A percentile compares a stretch with the other conserved stretches of the same genome.
Evolutionary conservation across 2,797 vertebrate species (phyloP).

Genomic region (Columba guinea): DNA sequence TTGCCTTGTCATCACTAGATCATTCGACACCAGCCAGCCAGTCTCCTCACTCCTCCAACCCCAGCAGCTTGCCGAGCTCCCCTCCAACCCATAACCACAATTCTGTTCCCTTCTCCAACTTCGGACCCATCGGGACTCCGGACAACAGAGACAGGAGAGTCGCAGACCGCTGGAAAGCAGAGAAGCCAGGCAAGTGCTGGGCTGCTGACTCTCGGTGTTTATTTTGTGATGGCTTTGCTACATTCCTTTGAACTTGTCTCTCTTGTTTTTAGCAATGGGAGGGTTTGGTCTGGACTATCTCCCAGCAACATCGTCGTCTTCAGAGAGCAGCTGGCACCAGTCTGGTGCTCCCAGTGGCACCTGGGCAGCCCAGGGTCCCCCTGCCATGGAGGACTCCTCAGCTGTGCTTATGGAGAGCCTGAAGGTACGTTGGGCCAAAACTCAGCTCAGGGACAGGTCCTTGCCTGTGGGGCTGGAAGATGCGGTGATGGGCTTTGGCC

Average conservation of each 20-base stretch:
- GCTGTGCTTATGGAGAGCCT: slow-evolving; percentile 94
- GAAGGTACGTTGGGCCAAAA: slow-evolving; percentile 81
- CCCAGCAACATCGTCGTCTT: slow-evolving; percentile 81
- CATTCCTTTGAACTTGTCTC: background rate
- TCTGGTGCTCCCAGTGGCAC: slow-evolving; percentile 81
- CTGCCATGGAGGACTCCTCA: slow-evolving; percentile 92
- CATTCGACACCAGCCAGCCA: slow-evolving; percentile 99
- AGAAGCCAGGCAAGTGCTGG: slow-evolving; percentile 85
- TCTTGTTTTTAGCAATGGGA: slow-evolving; percentile 79
- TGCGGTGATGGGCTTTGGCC: background rate
- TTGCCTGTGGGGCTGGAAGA: background rate
- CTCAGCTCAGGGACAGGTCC: background rate
- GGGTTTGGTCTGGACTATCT: slow-evolving; percentile 95
- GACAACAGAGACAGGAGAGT: slow-evolving; percentile 91
- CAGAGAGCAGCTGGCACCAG: slow-evolving; percentile 94
- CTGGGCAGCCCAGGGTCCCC: slow-evolving; percentile 91
- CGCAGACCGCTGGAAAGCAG: slow-evolving; percentile 94
- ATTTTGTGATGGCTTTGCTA: background rate
- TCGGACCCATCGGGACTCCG: slow-evolving; percentile 94
- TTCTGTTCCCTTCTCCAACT: slow-evolving; percentile 92
- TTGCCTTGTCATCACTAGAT: slow-evolving; percentile 78
- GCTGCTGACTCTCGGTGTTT: background rate
- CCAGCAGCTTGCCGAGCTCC: slow-evolving; percentile 96
- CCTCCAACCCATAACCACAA: slow-evolving; percentile 96
- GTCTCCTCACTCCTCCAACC: slow-evolving; percentile 98